These are phyloP conservation scores for Cotesia glomerata DNA, from an alignment of 1,140 invertebrate genomes.

Conservation along the genomic window DNA sequence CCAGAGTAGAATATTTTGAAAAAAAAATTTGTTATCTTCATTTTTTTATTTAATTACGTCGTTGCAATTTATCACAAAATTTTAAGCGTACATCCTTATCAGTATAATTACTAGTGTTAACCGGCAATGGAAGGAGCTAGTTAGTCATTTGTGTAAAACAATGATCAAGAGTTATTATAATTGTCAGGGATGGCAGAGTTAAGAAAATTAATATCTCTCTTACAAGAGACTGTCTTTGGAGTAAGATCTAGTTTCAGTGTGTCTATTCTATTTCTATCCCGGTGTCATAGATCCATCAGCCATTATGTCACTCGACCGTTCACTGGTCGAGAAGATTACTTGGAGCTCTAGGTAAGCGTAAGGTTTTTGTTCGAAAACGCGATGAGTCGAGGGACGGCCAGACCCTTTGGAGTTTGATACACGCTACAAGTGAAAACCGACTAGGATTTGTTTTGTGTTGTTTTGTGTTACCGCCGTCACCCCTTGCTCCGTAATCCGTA, in stretches of 20 bases:
- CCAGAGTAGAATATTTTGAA: too few species aligned
- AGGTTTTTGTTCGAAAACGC: conserved; percentile 12
- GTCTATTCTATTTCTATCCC: too few species aligned
- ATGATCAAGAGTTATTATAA: not conserved
- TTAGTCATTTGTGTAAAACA: conserved; percentile 6
- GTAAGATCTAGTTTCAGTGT: conserved; percentile 7
- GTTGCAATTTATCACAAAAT: too few species aligned
- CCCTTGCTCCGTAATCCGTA: too few species aligned
- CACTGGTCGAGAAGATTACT: conserved; percentile 22
- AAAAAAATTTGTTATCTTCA: too few species aligned
- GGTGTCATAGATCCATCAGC: not conserved
- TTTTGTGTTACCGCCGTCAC: not conserved
- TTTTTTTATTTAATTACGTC: too few species aligned
- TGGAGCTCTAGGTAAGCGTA: not conserved
- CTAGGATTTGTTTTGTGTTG: not conserved
- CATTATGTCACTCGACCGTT: conserved; percentile 10
- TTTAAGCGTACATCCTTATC: too few species aligned
- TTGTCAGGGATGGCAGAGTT: conserved; percentile 28
- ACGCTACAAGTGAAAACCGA: not conserved
- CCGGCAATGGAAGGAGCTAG: too few species aligned
- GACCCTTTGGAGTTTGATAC: too few species aligned
- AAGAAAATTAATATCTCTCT: conserved; percentile 33
- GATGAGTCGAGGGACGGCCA: not conserved
- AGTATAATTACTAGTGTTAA: too few species aligned
- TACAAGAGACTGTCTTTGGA: conserved; percentile 15